phyloP scores from a whole-genome alignment of 1,140 invertebrate genomes.

The Drosophila punjabiensis region DNA sequence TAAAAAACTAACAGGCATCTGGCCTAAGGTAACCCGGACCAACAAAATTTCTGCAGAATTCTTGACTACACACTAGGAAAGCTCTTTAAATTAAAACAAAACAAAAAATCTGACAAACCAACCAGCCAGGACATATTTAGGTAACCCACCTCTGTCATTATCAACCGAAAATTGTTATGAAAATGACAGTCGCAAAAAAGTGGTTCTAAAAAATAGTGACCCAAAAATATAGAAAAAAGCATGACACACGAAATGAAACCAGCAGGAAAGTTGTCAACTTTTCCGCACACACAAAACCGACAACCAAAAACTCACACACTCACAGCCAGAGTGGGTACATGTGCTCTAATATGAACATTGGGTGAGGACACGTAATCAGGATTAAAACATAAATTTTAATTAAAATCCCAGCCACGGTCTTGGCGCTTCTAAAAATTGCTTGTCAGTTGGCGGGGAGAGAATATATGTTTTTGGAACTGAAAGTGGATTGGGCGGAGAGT shows the following conservation, averaged over 20 bases:
- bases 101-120: not conserved
- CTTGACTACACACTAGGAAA: not conserved
- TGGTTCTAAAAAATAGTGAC: constrained; percentile 36
- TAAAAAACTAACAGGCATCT: constrained; percentile 3
- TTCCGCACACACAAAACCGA: constrained; percentile 25
- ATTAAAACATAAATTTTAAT: constrained; percentile 54
- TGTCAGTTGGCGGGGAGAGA: not conserved
- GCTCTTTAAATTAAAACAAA: not conserved
- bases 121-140: constrained; percentile 12
- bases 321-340: constrained; percentile 22
- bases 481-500: not conserved
- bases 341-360: constrained; percentile 41
- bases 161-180: constrained; percentile 40
- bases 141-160: constrained; percentile 32
- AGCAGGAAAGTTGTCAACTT: constrained; percentile 43
- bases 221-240: constrained; percentile 33
- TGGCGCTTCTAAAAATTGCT: constrained; percentile 30
- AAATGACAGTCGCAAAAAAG: constrained; percentile 35
- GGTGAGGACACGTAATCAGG: constrained; percentile 48
- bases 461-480: constrained; percentile 5
- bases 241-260: constrained; percentile 40
- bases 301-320: constrained; percentile 10
- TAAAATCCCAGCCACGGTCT: constrained; percentile 45
- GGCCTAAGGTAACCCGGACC: not conserved
- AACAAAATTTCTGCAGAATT: constrained; percentile 4